Base-by-base conservation (phyloP, 2,797 vertebrate species). In the Rhyacichthys aspro region DNA sequence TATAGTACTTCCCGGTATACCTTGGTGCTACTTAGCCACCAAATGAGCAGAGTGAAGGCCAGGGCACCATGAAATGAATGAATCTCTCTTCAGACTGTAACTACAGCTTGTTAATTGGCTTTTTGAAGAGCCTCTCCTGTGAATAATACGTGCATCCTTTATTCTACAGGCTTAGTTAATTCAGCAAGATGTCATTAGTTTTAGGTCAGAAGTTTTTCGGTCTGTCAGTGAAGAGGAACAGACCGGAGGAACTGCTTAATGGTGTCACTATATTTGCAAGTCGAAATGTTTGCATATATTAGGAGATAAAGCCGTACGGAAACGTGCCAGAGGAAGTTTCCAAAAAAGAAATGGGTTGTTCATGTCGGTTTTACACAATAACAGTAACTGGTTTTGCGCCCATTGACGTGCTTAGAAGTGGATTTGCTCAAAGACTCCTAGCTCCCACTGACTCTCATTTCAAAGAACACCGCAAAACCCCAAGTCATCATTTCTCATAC, bases 71-170 rank as follows among this genome's bases (percentile, higher is more conserved):
- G 68, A 71, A 78, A 79, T 69, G 7, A 82, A 67, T 71, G 23
- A 28, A 28, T 28, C 57, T 62, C 61, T 67, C 43, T n/a, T 67
- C 56, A 34, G 55, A 63, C 67, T 73, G 72, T 76, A 74, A 79
- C 70, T 58, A 59, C 55, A 67, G 38, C 55, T 67, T 74, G 65
- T 69, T 84, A 84, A 82, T 73, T 85, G 58, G 70, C 61, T 73
- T 70, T 76, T 72, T 76, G 60, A 80, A 65, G 65, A 70, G 63
- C 63, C 60, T 58, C 68, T 76, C 56, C 53, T 17, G n/a, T 70
- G 78, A 76, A 82, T 81, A 73, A 61, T 45, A 60, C 73, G 55
- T 9, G 59, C 57, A 55, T 69, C 45, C 52, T 68, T 59, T 71
- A 61, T 69, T 76, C 57, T 19, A 28, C 50, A 36, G 59, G 28